Conservation (phyloP, 2,113 vertebrate genomes). For the Lophochroa leadbeateri region DNA sequence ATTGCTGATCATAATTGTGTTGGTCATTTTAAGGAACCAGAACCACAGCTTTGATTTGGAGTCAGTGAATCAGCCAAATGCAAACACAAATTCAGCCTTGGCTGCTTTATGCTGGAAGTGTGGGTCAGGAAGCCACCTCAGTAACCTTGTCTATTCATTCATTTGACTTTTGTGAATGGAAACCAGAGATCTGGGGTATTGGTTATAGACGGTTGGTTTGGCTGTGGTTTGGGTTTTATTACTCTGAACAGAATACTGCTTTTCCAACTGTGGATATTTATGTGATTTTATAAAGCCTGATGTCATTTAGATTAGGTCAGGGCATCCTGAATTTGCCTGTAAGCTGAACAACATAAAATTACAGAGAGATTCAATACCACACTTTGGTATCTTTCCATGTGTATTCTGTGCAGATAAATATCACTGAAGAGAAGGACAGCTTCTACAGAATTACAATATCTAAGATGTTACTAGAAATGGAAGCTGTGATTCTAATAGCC, state of each 20-base stretch:
- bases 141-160: neutral
- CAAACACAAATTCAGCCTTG: neutral
- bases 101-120: neutral
- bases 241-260: neutral
- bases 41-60: conserved; percentile 8
- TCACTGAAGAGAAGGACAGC: neutral
- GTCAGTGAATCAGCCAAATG: neutral
- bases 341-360: neutral
- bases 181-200: neutral
- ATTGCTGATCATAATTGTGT: neutral
- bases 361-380: neutral
- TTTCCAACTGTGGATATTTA: neutral
- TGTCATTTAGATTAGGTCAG: conserved; percentile 24
- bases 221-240: neutral
- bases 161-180: conserved; percentile 7
- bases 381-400: neutral
- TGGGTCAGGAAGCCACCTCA: neutral
- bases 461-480: neutral
- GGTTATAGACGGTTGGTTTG: neutral
- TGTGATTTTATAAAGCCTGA: neutral
- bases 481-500: neutral
- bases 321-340: neutral
- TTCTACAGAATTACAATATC: neutral
- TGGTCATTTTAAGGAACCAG: conserved; percentile 29
- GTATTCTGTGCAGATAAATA: neutral